Conservation (phyloP, 2,113 vertebrate species). For the Xiphophorus maculatus region DNA sequence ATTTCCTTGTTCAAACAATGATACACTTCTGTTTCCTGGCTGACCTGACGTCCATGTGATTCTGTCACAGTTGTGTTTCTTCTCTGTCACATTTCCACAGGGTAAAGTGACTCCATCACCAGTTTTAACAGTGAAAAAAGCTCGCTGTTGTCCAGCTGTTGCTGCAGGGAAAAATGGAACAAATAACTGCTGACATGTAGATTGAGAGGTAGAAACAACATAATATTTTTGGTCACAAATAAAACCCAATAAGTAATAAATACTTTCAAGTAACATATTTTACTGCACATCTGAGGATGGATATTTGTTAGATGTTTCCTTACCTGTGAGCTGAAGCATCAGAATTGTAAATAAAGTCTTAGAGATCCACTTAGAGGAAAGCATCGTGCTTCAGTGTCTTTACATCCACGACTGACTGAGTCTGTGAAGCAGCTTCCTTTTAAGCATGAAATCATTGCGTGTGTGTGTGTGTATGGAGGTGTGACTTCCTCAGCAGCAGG, state of each 20-base stretch:
- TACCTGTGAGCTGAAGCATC: slow-evolving; percentile 13
- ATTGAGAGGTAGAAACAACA: no score
- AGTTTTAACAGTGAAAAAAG: not conserved
- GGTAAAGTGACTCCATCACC: not conserved
- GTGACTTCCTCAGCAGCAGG: not conserved
- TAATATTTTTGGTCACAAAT: no score
- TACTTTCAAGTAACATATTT: not conserved
- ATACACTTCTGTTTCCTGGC: no score
- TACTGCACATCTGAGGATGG: no score
- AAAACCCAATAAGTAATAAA: no score
- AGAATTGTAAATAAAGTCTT: slow-evolving; percentile 1
- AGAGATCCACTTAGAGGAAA: not conserved
- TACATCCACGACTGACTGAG: not conserved
- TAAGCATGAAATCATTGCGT: not conserved
- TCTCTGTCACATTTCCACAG: not conserved
- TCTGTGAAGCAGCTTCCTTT: not conserved
- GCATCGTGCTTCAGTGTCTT: slow-evolving; percentile 6
- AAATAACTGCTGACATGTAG: no score
- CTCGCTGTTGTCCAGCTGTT: not conserved
- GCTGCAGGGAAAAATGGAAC: not conserved
- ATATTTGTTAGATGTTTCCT: not conserved
- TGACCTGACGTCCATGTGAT: not conserved
- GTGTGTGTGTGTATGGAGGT: not conserved
- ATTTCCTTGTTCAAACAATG: not conserved
- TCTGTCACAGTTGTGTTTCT: not conserved